A percentile compares a stretch with the other conserved stretches of the same genome.
These are phyloP conservation scores for Noctua fimbriata DNA, from an alignment of 2,888 invertebrate species.

Conservation along the genomic window DNA sequence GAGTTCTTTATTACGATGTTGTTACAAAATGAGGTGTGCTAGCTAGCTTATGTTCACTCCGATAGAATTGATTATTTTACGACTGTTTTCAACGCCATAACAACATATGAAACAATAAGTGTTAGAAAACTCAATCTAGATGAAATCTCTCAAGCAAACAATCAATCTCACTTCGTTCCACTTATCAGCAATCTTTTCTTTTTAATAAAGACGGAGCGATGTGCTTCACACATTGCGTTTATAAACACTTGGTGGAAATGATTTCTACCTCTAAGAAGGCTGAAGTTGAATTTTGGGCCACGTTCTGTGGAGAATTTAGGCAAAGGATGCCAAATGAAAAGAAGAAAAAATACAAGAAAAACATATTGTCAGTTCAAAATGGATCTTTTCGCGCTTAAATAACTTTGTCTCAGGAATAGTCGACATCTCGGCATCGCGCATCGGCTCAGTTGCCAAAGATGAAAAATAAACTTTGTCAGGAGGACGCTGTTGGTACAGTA, in stretches of 20 bases:
- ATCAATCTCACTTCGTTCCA: slow-evolving; percentile 62
- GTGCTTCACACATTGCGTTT: slow-evolving; percentile 32
- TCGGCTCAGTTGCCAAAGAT: too few relatives aligned
- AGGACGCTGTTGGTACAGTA: too few relatives aligned
- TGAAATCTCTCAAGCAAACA: slow-evolving; percentile 60
- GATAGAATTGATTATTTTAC: slow-evolving; percentile 50
- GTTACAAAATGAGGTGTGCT: slow-evolving; percentile 24
- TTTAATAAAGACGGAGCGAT: slow-evolving; percentile 47
- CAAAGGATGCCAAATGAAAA: neutral
- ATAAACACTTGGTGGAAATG: slow-evolving; percentile 19
- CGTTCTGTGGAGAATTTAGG: neutral
- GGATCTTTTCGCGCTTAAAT: too few relatives aligned
- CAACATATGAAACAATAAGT: slow-evolving; percentile 54
- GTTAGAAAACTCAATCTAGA: slow-evolving; percentile 58
- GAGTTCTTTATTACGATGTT: slow-evolving; percentile 19
- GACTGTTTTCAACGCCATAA: slow-evolving; percentile 38
- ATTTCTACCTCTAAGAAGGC: neutral
- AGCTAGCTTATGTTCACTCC: slow-evolving; percentile 9
- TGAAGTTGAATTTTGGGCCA: neutral
- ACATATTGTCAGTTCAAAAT: too few relatives aligned
- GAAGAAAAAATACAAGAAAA: neutral
- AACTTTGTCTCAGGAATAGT: too few relatives aligned
- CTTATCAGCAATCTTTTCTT: slow-evolving; percentile 63
- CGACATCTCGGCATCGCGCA: too few relatives aligned
- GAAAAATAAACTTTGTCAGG: too few relatives aligned